phyloP scores from a whole-genome alignment of 2,797 vertebrate genomes.

The Danio jaintianensis region DNA sequence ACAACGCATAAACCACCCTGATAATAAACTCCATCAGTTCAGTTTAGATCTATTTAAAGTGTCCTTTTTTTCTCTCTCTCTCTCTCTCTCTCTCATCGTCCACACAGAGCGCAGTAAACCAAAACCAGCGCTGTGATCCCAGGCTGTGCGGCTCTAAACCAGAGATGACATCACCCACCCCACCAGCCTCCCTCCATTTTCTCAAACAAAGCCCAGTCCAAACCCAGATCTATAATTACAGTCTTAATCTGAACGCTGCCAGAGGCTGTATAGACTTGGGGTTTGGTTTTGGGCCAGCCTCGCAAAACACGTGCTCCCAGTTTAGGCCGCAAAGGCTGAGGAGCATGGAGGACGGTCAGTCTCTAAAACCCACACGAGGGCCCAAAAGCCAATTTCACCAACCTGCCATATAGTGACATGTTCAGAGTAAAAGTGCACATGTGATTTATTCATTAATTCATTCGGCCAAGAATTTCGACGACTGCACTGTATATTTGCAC shows the following conservation, averaged over 20 bases:
- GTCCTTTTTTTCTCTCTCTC: slow-evolving; percentile 35
- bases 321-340: slow-evolving; percentile 65
- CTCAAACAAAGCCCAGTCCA: slow-evolving; percentile 65
- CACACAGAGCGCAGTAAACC: slow-evolving; percentile 63
- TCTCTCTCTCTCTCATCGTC: slow-evolving; percentile 43
- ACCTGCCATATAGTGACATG: neutral
- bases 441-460: slow-evolving; percentile 6
- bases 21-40: slow-evolving; percentile 30
- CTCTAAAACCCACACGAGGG: slow-evolving; percentile 22
- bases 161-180: slow-evolving; percentile 77
- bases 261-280: slow-evolving; percentile 71
- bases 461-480: neutral
- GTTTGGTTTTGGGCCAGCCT: slow-evolving; percentile 73
- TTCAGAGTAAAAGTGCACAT: neutral
- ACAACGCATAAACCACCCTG: slow-evolving; percentile 16
- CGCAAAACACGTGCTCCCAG: slow-evolving; percentile 78
- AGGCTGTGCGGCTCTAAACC: slow-evolving; percentile 69
- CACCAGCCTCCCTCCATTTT: slow-evolving; percentile 57
- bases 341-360: slow-evolving; percentile 53
- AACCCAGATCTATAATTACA: slow-evolving; percentile 67
- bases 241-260: slow-evolving; percentile 65
- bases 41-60: slow-evolving; percentile 34
- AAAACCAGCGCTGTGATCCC: slow-evolving; percentile 67
- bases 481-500: slow-evolving; percentile 2
- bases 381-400: slow-evolving; percentile 11